phyloP scores from a whole-genome alignment of 2,888 invertebrate genomes.

The Andricus curvator region DNA sequence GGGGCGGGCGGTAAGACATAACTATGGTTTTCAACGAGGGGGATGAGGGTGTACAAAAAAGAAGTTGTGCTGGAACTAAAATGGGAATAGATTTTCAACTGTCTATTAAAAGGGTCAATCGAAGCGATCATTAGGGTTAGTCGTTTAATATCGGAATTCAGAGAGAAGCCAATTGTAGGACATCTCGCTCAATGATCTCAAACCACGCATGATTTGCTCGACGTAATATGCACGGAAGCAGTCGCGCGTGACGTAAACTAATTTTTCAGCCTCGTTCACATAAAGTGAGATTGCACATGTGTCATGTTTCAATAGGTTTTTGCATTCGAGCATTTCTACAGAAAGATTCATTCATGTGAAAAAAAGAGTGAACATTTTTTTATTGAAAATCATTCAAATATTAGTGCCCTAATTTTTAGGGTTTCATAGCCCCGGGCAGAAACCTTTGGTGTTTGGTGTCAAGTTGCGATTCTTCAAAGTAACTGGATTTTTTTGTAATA shows the following conservation, averaged over 20 bases:
- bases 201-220: slow-evolving; percentile 14
- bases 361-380: neutral
- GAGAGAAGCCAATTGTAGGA: neutral
- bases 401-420: no score
- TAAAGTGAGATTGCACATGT: neutral
- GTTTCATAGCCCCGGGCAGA: no score
- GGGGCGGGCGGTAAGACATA: no score
- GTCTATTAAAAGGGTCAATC: neutral
- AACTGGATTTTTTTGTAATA: no score
- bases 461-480: no score
- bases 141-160: slow-evolving; percentile 13
- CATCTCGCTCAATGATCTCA: neutral
- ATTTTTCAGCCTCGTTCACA: neutral
- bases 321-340: neutral
- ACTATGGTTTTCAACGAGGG: no score
- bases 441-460: no score
- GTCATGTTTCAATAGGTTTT: neutral
- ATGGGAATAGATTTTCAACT: neutral
- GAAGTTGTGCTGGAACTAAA: neutral
- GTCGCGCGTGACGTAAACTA: neutral
- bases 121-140: neutral
- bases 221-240: slow-evolving; percentile 12
- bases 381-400: no score
- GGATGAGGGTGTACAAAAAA: no score
- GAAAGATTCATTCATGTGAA: neutral